Evolutionary conservation across 2,797 vertebrate species (phyloP).

Genomic region (Notolabrus celidotus): DNA sequence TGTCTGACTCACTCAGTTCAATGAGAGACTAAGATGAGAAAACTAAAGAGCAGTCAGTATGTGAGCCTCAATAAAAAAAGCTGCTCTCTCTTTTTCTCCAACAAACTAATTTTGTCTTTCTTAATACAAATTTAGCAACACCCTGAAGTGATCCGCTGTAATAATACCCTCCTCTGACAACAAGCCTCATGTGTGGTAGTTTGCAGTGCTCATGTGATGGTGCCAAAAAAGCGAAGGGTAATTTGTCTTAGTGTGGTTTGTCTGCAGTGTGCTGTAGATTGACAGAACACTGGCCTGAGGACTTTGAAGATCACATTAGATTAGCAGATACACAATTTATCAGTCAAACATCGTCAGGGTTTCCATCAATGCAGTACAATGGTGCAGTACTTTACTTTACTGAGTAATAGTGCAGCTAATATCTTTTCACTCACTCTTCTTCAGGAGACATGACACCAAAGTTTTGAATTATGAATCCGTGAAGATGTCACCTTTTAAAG

Average conservation of each 20-base stretch:
- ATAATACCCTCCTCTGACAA: slow-evolving; percentile 60
- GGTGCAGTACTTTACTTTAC: neutral
- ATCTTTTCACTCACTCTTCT: neutral
- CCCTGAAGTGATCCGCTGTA: slow-evolving; percentile 10
- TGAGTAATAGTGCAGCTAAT: neutral
- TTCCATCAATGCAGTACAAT: too few relatives aligned
- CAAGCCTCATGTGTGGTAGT: slow-evolving; percentile 28
- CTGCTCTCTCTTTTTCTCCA: neutral
- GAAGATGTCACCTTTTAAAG: slow-evolving; percentile 17
- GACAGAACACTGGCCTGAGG: slow-evolving; percentile 20
- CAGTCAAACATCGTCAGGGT: neutral
- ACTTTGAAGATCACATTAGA: slow-evolving; percentile 11
- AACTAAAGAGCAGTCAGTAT: neutral
- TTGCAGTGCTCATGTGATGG: slow-evolving; percentile 21
- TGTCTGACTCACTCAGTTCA: slow-evolving; percentile 22
- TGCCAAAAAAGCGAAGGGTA: slow-evolving; percentile 41
- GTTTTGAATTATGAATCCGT: slow-evolving; percentile 9
- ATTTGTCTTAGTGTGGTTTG: slow-evolving; percentile 46
- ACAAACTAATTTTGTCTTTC: slow-evolving; percentile 28
- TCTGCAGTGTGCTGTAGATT: slow-evolving; percentile 17
- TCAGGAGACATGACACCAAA: neutral
- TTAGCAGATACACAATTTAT: slow-evolving; percentile 16
- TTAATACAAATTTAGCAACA: slow-evolving; percentile 40
- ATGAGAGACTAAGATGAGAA: slow-evolving; percentile 13
- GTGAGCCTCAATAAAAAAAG: neutral